These are phyloP conservation scores for Anoplolepis gracilipes DNA, from an alignment of 1,140 invertebrate genomes.

Conservation along the genomic window DNA sequence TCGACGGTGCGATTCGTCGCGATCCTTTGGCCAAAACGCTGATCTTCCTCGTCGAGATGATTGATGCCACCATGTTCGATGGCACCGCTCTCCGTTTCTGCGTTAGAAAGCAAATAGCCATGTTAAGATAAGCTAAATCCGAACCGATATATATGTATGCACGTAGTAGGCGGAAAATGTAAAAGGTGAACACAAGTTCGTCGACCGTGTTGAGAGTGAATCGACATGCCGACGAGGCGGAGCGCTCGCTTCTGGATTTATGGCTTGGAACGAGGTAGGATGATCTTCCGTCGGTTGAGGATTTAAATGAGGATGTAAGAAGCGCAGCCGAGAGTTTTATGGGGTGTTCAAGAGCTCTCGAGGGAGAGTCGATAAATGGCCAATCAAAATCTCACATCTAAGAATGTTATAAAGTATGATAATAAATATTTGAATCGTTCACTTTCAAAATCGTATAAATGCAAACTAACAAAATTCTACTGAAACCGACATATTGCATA, in stretches of 20 bases:
- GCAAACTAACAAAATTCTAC: not conserved
- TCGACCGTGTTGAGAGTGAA: conserved; percentile 43
- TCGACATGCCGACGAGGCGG: conserved; percentile 52
- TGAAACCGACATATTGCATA: not conserved
- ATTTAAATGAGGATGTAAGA: conserved; percentile 51
- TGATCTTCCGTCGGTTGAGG: conserved; percentile 35
- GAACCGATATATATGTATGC: not conserved
- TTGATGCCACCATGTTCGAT: conserved; percentile 72
- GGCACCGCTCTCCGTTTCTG: conserved; percentile 72
- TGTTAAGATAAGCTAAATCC: conserved; percentile 18
- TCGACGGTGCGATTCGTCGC: conserved; percentile 51
- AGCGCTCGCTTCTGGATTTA: conserved; percentile 37
- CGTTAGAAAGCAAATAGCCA: conserved; percentile 60
- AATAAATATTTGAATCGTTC: not conserved
- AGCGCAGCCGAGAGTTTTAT: conserved; percentile 35
- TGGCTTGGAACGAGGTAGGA: conserved; percentile 22
- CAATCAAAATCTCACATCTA: conserved; percentile 38
- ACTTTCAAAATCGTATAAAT: not conserved
- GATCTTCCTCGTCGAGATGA: conserved; percentile 67
- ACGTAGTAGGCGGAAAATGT: not conserved
- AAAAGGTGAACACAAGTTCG: conserved; percentile 42
- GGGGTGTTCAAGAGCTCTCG: conserved; percentile 19
- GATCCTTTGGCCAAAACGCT: conserved; percentile 43
- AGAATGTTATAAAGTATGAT: not conserved
- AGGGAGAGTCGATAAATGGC: conserved; percentile 34